Evolutionary conservation across 2,888 invertebrate genomes (phyloP), one percentile per base, ranked within the genome.

Genomic region (Priapulus caudatus): DNA sequence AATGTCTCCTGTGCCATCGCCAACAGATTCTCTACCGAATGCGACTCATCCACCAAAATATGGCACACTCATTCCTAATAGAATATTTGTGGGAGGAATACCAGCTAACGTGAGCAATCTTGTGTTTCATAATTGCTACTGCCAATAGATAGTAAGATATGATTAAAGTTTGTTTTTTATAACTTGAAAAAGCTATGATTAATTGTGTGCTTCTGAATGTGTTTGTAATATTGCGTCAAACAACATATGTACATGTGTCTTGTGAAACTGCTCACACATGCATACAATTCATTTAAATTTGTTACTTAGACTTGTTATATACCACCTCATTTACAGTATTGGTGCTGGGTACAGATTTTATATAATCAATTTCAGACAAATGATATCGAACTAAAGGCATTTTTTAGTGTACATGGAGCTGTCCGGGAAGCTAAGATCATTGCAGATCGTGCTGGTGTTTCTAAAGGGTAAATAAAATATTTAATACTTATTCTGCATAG

Each of bases 71-170:
- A 88, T 93, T 64, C 92, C 92, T 55, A 92, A 92, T 72, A 64
- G 93, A 64, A 87, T 95, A 65, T 95, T 95, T 73, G 93, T 95
- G 50, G 93, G 95, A 53, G 95, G 93, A 20, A 92, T 95, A 65
- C 86, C 91, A 52, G 81, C 88, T 64, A 88, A 85, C 66, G 70
- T 70, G 56, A 59, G 64, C 59, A 46, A 16, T 44, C 4, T 50
- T 33, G 16, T 21, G 4, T 23, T 20, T 50, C 10, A 62, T 61
- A 60, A 60, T 1, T 57, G 55, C 1, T 61, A 62, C 44, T 19
- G 51, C 16, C 59, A 59, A 1, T 50, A 61, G 16, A 57, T 59
- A 5, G n/a, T n/a, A n/a, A n/a, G n/a, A n/a, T n/a, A n/a, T n/a
- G n/a, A n/a, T n/a, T n/a, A n/a, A n/a, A n/a, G n/a, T n/a, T n/a